These are phyloP conservation scores for Myrmecobius fasciatus DNA, from an alignment of 2,113 vertebrate genomes.

Conservation along the genomic window DNA sequence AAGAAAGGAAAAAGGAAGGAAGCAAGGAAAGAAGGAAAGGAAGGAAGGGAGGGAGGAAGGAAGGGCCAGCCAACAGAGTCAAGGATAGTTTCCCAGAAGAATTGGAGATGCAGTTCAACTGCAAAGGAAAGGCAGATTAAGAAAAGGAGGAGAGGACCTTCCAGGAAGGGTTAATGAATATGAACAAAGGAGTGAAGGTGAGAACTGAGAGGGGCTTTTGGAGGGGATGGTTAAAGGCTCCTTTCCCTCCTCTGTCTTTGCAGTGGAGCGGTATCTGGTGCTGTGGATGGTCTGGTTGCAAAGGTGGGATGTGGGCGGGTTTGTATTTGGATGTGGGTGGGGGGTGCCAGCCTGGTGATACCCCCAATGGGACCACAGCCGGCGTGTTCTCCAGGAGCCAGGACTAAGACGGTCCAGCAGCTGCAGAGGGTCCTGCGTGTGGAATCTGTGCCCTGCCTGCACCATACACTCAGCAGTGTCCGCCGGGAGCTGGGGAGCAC, in stretches of 20 bases:
- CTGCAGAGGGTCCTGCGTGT: conserved; percentile 88
- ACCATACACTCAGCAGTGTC: conserved; percentile 84
- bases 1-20: too few relatives aligned
- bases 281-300: fast-evolving
- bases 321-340: neutral
- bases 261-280: neutral
- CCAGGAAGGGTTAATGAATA: neutral
- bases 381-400: conserved; percentile 87
- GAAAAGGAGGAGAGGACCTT: neutral
- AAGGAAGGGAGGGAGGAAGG: too few relatives aligned
- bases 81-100: neutral
- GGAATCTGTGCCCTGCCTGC: conserved; percentile 87
- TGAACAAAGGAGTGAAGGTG: neutral
- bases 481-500: conserved; percentile 80
- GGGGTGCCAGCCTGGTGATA: neutral
- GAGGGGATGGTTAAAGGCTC: neutral
- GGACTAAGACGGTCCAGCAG: conserved; percentile 88
- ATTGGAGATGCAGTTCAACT: fast-evolving
- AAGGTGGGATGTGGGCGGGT: neutral
- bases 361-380: neutral
- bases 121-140: neutral
- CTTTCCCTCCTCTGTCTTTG: fast-evolving
- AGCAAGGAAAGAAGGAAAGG: too few relatives aligned
- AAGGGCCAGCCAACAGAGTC: too few relatives aligned
- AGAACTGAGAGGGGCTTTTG: neutral